Base-by-base conservation (phyloP, 2,113 vertebrate species). In the Rutilus rutilus region DNA sequence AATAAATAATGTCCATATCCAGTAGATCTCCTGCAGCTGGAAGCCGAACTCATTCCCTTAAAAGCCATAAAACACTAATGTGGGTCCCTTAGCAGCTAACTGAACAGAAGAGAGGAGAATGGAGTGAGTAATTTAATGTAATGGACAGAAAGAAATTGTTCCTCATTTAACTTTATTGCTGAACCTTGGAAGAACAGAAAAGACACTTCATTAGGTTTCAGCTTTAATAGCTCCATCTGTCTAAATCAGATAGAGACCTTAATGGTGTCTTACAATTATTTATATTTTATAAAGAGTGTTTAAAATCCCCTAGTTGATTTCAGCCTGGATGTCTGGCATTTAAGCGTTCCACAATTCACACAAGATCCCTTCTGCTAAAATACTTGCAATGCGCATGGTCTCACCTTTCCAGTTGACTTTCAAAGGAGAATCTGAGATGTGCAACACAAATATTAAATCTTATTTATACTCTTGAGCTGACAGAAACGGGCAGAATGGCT, bases 141-240 rank as follows among this genome's bases (percentile, higher is more conserved):
- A 96, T 95, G 93, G 95, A 92, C 89, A 93, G 93, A 93, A 92
- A 96, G 93, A 95, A 95, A 96, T 94, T 93, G 94, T 95, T 95
- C 93, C 94, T 95, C 93, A 95, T 96, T 96, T 95, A 91, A 94
- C 95, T 96, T 95, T 94, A 94, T 93, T 94, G 94, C 95, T 11
- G 90, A 93, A 93, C 92, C 91, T 95, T 91, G 90, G 90, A 91
- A 95, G 93, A 89, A 91, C 86, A 91, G 89, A 92, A 90, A 92
- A 93, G 94, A 93, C 93, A 94, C 94, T 96, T 96, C 93, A 95
- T 96, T 96, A 96, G 91, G 86, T 2, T 74, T 79, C 91, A 89
- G 62, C 74, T 88, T 91, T 92, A 95, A 95, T 92, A 92, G 92
- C 91, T 89, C 94, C 94, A 95, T 97, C 93, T 92, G 92, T 96